Conservation (phyloP, 2,888 invertebrate species). For the Drosophila sordidula region DNA sequence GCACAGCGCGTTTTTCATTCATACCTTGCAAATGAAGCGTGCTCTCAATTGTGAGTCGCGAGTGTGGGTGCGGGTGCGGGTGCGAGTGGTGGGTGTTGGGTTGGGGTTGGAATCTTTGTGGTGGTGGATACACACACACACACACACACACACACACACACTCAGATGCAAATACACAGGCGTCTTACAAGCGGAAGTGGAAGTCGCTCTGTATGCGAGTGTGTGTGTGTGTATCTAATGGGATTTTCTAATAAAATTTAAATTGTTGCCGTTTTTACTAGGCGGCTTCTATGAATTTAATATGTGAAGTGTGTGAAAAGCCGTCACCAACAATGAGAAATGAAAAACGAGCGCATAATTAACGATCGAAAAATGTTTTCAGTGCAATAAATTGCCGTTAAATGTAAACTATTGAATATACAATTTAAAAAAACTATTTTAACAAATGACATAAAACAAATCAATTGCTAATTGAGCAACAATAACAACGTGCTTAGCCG, state of each 20-base stretch:
- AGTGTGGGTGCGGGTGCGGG: background rate
- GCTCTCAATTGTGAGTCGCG: conserved; percentile 60
- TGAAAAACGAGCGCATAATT: conserved; percentile 27
- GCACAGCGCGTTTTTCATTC: conserved; percentile 62
- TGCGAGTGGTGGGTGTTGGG: conserved; percentile 18
- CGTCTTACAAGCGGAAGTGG: conserved; percentile 69
- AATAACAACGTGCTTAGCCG: background rate
- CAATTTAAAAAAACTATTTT: conserved; percentile 3
- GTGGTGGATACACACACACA: conserved; percentile 47
- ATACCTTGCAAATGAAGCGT: conserved; percentile 71
- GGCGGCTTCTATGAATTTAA: conserved; percentile 53
- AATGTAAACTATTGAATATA: conserved; percentile 7
- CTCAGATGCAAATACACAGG: conserved; percentile 17
- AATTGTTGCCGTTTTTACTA: conserved; percentile 64
- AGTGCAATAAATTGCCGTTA: conserved; percentile 14
- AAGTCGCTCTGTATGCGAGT: conserved; percentile 49
- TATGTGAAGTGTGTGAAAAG: conserved; percentile 51
- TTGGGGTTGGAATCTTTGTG: conserved; percentile 44
- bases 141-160: conserved; percentile 35
- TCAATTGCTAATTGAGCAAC: background rate
- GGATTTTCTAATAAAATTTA: conserved; percentile 79
- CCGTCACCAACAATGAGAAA: conserved; percentile 7
- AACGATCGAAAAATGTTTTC: conserved; percentile 13
- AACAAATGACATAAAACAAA: conserved; percentile 6
- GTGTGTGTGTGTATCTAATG: conserved; percentile 74